Conservation (phyloP, 2,888 invertebrate genomes). For the Hyles lineata region DNA sequence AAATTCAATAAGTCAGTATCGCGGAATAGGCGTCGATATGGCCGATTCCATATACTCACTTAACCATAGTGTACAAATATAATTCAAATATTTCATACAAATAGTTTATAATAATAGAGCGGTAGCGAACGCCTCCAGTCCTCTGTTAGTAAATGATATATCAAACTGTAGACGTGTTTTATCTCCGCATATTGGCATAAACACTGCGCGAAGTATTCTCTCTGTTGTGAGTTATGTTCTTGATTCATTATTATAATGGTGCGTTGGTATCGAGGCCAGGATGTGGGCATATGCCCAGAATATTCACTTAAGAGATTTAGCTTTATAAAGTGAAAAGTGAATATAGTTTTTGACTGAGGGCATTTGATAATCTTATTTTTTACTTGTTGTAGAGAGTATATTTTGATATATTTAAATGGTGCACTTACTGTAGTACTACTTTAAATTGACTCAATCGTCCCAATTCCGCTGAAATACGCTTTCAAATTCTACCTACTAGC, state of each 20-base stretch:
- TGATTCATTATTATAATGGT: slow-evolving; percentile 20
- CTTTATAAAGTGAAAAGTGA: background rate
- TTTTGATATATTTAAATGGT: too few relatives aligned
- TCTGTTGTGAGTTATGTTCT: slow-evolving; percentile 21
- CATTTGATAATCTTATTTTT: too few relatives aligned
- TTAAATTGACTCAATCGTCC: too few relatives aligned
- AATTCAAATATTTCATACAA: slow-evolving; percentile 30
- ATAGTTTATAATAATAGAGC: slow-evolving; percentile 28
- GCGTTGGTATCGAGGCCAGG: background rate
- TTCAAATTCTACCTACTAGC: too few relatives aligned
- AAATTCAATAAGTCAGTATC: background rate
- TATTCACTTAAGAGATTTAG: background rate
- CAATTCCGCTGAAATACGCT: too few relatives aligned
- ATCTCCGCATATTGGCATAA: slow-evolving; percentile 22
- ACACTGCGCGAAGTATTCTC: slow-evolving; percentile 20
- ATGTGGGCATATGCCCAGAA: background rate
- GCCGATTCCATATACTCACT: background rate
- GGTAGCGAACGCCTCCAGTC: slow-evolving; percentile 11
- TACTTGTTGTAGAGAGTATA: too few relatives aligned
- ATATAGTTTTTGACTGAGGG: background rate
- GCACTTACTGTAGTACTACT: too few relatives aligned
- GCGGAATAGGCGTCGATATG: background rate
- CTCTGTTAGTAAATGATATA: slow-evolving; percentile 22
- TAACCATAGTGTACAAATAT: slow-evolving; percentile 5
- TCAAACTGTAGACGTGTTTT: slow-evolving; percentile 16